A percentile compares a stretch with the other conserved stretches of the same genome.
These are phyloP conservation scores for Crepidodera aurea DNA, from an alignment of 2,888 invertebrate genomes.

Conservation along the genomic window DNA sequence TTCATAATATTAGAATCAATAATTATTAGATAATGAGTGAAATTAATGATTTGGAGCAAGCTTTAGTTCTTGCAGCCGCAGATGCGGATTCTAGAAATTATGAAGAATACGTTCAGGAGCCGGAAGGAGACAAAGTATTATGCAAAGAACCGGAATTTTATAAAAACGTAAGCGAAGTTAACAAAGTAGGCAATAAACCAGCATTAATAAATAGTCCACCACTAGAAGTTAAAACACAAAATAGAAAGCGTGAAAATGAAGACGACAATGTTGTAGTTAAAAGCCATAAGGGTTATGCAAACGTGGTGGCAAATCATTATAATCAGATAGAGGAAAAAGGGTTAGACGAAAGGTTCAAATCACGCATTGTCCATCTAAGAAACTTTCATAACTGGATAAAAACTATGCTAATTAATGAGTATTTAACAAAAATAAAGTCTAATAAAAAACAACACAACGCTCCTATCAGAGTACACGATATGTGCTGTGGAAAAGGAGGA, in stretches of 20 bases:
- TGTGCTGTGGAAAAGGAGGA: constrained; percentile 99
- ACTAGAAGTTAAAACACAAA: constrained; percentile 9
- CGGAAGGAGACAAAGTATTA: constrained; percentile 28
- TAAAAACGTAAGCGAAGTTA: constrained; percentile 24
- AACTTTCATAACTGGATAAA: constrained; percentile 99
- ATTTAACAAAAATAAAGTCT: constrained; percentile 72
- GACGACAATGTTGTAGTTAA: constrained; percentile 25
- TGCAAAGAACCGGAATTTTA: constrained; percentile 36
- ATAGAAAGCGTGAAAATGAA: constrained; percentile 34
- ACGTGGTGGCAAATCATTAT: constrained; percentile 90
- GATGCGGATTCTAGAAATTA: constrained; percentile 56
- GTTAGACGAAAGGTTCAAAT: constrained; percentile 79
- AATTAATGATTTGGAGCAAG: constrained; percentile 55
- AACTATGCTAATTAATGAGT: constrained; percentile 90
- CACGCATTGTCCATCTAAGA: constrained; percentile 90
- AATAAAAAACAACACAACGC: constrained; percentile 71
- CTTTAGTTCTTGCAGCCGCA: constrained; percentile 57
- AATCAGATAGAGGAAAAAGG: constrained; percentile 89
- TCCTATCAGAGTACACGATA: constrained; percentile 81
- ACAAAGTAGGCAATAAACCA: constrained; percentile 14
- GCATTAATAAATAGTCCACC: neutral
- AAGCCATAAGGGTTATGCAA: constrained; percentile 64
- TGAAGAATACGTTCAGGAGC: constrained; percentile 40
- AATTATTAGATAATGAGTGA: no score
- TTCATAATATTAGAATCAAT: no score